These are phyloP conservation scores for Trididemnum miniatum DNA, from an alignment of 23 tunicate genomes.

Conservation along the genomic window DNA sequence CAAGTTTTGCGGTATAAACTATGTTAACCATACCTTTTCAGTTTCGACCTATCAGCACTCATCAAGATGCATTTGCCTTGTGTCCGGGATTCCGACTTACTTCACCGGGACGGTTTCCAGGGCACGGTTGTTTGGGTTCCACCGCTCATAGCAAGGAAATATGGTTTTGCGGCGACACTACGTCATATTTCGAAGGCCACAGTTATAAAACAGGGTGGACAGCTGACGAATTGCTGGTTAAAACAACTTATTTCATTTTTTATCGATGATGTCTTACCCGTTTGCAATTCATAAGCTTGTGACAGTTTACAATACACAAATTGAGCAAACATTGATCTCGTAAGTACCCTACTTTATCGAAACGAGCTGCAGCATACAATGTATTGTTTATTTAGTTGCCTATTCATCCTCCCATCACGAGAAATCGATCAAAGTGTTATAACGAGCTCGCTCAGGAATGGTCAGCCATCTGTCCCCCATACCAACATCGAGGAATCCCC, in stretches of 20 bases:
- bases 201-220: background rate
- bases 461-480: no score
- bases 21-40: background rate
- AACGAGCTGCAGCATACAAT: no score
- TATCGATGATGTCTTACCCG: no score
- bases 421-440: no score
- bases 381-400: no score
- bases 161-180: background rate
- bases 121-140: slow-evolving; percentile 1
- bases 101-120: background rate
- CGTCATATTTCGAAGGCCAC: background rate
- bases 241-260: slow-evolving; percentile 9
- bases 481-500: no score
- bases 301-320: no score
- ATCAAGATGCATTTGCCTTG: slow-evolving; percentile 3
- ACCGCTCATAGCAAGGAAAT: background rate
- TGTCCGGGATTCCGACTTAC: background rate
- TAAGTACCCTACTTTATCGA: no score
- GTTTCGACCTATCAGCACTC: slow-evolving; percentile 18
- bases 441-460: no score
- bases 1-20: background rate
- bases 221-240: background rate
- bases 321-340: no score
- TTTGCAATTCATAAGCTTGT: no score
- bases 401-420: no score